Percentiles rank a stretch among this genome's conserved stretches.
phyloP scores from a whole-genome alignment of 2,888 invertebrate genomes.

The Phasia obesa region DNA sequence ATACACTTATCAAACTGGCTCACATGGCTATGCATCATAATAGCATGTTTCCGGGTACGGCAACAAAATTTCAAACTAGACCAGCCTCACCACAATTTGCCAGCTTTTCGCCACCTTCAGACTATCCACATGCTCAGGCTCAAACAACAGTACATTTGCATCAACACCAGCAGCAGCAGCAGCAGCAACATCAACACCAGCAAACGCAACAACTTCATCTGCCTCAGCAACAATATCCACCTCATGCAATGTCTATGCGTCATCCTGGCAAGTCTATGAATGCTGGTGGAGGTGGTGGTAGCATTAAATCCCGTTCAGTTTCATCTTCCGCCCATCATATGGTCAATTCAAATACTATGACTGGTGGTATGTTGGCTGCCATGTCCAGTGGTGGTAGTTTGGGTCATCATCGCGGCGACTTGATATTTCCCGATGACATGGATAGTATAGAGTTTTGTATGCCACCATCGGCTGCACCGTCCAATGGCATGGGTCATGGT shows the following conservation, averaged over 20 bases:
- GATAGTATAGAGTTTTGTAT: conserved; percentile 82
- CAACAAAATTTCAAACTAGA: conserved; percentile 80
- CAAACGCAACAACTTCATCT: conserved; percentile 68
- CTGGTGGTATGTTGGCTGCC: conserved; percentile 72
- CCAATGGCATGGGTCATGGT: conserved; percentile 76
- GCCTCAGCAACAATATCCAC: conserved; percentile 72
- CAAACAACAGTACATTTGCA: conserved; percentile 61
- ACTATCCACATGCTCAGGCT: conserved; percentile 85
- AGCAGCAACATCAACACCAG: conserved; percentile 34
- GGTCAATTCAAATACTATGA: conserved; percentile 74
- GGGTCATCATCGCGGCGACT: conserved; percentile 78
- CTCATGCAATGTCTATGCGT: conserved; percentile 75
- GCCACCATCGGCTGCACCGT: conserved; percentile 76
- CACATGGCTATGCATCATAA: conserved; percentile 72
- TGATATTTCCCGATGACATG: conserved; percentile 81
- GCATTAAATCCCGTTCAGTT: conserved; percentile 65
- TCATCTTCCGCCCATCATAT: conserved; percentile 72
- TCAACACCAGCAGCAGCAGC: conserved; percentile 44
- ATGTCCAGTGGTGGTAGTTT: conserved; percentile 76
- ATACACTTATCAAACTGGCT: conserved; percentile 61
- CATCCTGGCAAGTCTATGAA: conserved; percentile 73
- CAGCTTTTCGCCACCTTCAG: conserved; percentile 90
- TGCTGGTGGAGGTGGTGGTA: conserved; percentile 56
- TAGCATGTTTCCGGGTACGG: conserved; percentile 79
- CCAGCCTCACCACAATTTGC: conserved; percentile 84